Base-by-base conservation (phyloP, 2,797 vertebrate species). In the Sebastiscus tertius region DNA sequence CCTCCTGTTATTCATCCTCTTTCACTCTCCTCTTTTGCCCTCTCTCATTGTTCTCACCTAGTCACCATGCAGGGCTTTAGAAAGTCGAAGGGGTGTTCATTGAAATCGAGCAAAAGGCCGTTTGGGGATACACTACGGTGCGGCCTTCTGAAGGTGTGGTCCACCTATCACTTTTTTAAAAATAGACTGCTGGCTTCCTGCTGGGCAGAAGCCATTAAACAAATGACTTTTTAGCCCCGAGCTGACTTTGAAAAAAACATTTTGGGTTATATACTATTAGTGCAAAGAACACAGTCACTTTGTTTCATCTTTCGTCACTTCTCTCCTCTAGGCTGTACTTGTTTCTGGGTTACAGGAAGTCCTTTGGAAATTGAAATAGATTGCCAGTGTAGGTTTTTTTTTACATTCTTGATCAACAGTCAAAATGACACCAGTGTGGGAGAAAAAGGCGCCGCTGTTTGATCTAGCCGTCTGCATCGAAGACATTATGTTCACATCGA, bases 121-220 rank as follows among this genome's bases (percentile, higher is more conserved):
- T 89, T 70, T 72, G 64, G 87, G 83, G 76, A 90, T 83, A 87
- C 64, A 74, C 75, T 33, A 8, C 2, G 52, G 81, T 33, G 70
- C 64, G 33, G 64, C 71, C 83, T 85, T 89, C 73, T 77, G 62
- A 89, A 93, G 90, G 80, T 85, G 78, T 81, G 78, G 90, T 61
- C 83, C 59, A 81, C 58, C 79, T 86, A 74, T 89, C 89, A 81
- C 82, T 83, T 75, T 3, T 88, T 90, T 91, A 90, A 90, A 95
- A 95, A 94, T 93, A 95, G 94, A 86, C 31, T 55, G 34, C 61
- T 76, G 81, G 86, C 84, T 82, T 92, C 93, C 91, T 94, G 90
- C 94, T 94, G 94, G 82, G 93, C 77, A 75, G 74, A 93, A 92
- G 93, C 85, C 90, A 94, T 95, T 96, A 94, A 93, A 95, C 92